These are phyloP conservation scores for Lycopodina hypogea DNA, from an alignment of 37 sponge, comb jelly and placozoan genomes.

Conservation along the genomic window DNA sequence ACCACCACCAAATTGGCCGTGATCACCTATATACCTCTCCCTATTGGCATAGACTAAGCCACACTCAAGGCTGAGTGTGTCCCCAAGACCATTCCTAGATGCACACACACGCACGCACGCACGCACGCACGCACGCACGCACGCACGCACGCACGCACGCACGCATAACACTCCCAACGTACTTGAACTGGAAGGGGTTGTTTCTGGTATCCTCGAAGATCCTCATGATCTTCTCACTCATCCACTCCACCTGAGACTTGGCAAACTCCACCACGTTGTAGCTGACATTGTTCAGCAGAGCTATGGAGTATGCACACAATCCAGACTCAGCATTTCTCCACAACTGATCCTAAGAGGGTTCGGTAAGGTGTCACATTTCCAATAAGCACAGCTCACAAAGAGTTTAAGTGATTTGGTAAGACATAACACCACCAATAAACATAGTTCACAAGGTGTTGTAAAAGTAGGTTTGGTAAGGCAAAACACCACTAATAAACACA, in stretches of 20 bases:
- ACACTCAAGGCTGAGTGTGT: too few relatives aligned
- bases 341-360: constrained; percentile 74
- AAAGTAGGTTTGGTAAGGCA: neutral
- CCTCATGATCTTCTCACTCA: constrained; percentile 95
- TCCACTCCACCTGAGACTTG: constrained; percentile 99
- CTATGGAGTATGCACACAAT: constrained; percentile 90
- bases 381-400: neutral
- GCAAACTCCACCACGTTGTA: constrained; percentile 99
- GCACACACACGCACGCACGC: too few relatives aligned
- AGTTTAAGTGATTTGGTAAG: neutral
- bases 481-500: too few relatives aligned
- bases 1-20: too few relatives aligned
- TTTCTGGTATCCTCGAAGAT: constrained; percentile 87
- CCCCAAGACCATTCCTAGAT: too few relatives aligned
- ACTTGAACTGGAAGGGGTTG: constrained; percentile 97
- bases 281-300: constrained; percentile 93
- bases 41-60: too few relatives aligned
- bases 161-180: too few relatives aligned
- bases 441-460: neutral
- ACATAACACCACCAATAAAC: too few relatives aligned
- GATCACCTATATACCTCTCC: too few relatives aligned
- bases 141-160: too few relatives aligned
- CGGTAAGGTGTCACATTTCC: neutral
- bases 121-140: too few relatives aligned
- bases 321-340: constrained; percentile 93